These are phyloP conservation scores for Drosophila merina DNA, from an alignment of 2,888 invertebrate genomes.

Conservation along the genomic window DNA sequence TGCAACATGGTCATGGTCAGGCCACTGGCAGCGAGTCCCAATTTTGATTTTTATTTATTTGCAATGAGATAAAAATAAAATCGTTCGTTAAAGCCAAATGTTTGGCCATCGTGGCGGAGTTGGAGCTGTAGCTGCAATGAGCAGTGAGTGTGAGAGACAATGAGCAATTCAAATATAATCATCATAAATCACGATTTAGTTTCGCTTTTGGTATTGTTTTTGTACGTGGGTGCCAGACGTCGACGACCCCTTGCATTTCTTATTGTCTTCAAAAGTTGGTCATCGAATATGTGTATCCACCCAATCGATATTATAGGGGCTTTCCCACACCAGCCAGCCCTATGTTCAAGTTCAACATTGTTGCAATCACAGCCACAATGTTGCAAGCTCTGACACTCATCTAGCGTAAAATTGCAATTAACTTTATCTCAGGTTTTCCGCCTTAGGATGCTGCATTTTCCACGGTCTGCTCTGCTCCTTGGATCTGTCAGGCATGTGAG, in stretches of 20 bases:
- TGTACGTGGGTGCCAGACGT: conserved; percentile 35
- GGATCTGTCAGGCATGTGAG: not conserved
- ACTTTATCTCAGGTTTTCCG: conserved; percentile 28
- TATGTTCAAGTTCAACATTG: conserved; percentile 25
- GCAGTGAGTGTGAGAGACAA: conserved; percentile 36
- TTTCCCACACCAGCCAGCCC: conserved; percentile 25
- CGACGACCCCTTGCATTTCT: conserved; percentile 26
- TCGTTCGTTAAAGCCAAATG: conserved; percentile 40
- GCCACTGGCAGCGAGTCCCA: conserved; percentile 34
- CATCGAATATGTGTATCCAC: conserved; percentile 10
- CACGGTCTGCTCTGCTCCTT: conserved; percentile 9
- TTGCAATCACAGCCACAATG: conserved; percentile 35
- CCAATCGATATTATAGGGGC: conserved; percentile 20
- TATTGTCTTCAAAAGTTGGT: conserved; percentile 45
- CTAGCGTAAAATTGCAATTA: conserved; percentile 43
- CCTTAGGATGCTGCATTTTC: conserved; percentile 16
- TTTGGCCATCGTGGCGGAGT: conserved; percentile 6
- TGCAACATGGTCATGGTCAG: conserved; percentile 49
- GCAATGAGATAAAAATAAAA: conserved; percentile 46
- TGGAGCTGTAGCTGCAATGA: conserved; percentile 1
- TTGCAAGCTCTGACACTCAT: conserved; percentile 21
- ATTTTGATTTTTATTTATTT: conserved; percentile 50
- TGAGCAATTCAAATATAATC: conserved; percentile 55
- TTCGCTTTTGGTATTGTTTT: conserved; percentile 45
- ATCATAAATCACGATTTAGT: conserved; percentile 59